Conservation (phyloP, 2,888 invertebrate species). For the Branchellion lobata region DNA sequence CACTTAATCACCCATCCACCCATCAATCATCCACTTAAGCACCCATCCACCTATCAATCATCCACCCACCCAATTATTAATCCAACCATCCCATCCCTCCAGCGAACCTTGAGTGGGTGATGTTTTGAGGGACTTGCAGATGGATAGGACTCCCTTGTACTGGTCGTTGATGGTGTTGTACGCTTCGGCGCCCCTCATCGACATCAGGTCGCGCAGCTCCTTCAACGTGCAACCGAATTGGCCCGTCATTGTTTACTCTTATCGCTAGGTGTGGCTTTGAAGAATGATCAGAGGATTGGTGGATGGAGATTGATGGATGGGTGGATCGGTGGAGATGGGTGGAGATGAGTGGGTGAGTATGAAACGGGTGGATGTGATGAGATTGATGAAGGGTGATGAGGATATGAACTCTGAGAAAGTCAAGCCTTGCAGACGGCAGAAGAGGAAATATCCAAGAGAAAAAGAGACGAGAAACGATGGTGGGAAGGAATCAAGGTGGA, state of each 20-base stretch:
- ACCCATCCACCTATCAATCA: no score
- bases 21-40: no score
- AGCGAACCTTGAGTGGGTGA: constrained; percentile 71
- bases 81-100: background rate
- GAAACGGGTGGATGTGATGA: no score
- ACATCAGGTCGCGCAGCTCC: constrained; percentile 98
- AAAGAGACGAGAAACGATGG: no score
- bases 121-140: constrained; percentile 94
- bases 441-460: no score
- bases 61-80: no score
- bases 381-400: no score
- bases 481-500: no score
- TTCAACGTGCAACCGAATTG: constrained; percentile 91
- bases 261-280: background rate
- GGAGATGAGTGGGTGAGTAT: background rate
- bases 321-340: background rate
- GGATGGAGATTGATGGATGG: no score
- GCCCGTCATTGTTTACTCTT: constrained; percentile 12
- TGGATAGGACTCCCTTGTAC: constrained; percentile 85
- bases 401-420: no score
- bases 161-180: constrained; percentile 79
- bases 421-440: no score
- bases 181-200: constrained; percentile 90
- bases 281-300: background rate
- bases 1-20: no score